A percentile compares a stretch with the other conserved stretches of the same genome.
These are phyloP conservation scores for Uloborus diversus DNA, from an alignment of 1,140 invertebrate genomes.

Conservation along the genomic window DNA sequence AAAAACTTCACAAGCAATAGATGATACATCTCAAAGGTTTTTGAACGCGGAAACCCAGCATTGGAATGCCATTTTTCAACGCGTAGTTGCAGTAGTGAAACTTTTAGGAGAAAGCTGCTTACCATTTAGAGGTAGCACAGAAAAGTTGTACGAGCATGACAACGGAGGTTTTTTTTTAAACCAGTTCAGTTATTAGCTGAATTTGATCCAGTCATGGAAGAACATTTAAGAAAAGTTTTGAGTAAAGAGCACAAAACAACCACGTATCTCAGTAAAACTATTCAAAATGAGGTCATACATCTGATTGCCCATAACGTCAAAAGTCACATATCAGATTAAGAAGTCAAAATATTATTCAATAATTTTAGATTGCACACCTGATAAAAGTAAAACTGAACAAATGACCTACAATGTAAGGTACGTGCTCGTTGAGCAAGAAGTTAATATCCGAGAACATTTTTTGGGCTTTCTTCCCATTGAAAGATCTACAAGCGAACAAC, in stretches of 20 bases:
- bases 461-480: not conserved
- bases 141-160: not conserved
- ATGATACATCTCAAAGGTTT: not conserved
- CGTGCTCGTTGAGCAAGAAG: not conserved
- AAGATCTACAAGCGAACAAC: not conserved
- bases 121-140: not conserved
- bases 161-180: not conserved
- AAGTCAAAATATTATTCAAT: not conserved
- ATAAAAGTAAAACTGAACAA: not conserved
- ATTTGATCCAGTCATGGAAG: not conserved
- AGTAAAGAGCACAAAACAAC: not conserved
- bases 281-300: slow-evolving; percentile 1
- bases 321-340: not conserved
- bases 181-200: not conserved
- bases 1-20: not conserved
- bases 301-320: not conserved
- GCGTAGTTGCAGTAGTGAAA: not conserved
- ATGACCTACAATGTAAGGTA: not conserved
- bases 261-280: not conserved
- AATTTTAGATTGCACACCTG: not conserved
- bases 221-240: not conserved
- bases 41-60: not conserved
- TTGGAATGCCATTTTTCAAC: not conserved
- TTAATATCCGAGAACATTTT: not conserved
- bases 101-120: not conserved